Conservation (phyloP, 2,888 invertebrate species). For the Spodoptera picta region DNA sequence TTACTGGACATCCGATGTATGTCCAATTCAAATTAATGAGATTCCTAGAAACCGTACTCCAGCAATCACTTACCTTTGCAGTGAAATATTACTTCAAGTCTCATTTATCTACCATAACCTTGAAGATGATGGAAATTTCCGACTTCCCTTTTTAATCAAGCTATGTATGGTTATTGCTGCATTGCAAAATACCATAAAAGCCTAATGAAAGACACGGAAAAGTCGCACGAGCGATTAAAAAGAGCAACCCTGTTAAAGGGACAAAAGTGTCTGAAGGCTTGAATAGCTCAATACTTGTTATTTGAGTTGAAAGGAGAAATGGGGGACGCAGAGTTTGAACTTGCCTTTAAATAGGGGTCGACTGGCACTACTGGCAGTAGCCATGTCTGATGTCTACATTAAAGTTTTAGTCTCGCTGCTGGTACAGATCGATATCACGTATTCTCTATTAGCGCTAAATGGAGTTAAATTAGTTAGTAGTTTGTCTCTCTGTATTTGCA, state of each 20-base stretch:
- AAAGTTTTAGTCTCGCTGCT: slow-evolving; percentile 4
- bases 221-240: neutral
- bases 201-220: no score
- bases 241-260: slow-evolving; percentile 22
- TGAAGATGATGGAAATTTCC: no score
- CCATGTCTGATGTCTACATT: slow-evolving; percentile 1
- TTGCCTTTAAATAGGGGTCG: slow-evolving; percentile 22
- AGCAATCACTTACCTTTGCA: neutral
- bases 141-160: no score
- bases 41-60: no score
- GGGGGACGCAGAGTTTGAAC: slow-evolving; percentile 15
- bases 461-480: no score
- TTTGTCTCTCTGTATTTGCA: no score
- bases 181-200: no score
- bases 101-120: no score
- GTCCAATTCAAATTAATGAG: no score
- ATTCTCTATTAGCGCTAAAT: no score
- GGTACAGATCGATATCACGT: slow-evolving; percentile 18
- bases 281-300: slow-evolving; percentile 32
- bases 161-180: no score
- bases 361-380: neutral
- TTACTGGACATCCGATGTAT: no score
- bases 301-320: slow-evolving; percentile 28
- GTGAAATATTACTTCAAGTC: neutral
- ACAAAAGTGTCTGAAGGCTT: slow-evolving; percentile 30